Conservation (phyloP, 2,113 vertebrate species). For the Xenopus tropicalis region UCB_Xtro_10.0 CM004451.2:24053001-24053500, state of each 20-base stretch:
- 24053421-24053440: slow-evolving; percentile 10
- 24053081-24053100: slow-evolving; percentile 8
- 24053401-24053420: slow-evolving; percentile 4
- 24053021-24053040: slow-evolving; percentile 28
- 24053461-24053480: too few species aligned
- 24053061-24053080: slow-evolving; percentile 5
- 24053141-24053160: too few species aligned
- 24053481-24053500: too few species aligned
- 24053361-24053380: slow-evolving; percentile 7
- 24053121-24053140: too few species aligned
- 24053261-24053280: slow-evolving; percentile 17
- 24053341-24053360: slow-evolving; percentile 23
- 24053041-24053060: not conserved
- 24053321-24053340: slow-evolving; percentile 11
- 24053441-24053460: not conserved
- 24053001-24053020: not conserved
- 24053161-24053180: too few species aligned
- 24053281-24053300: slow-evolving; percentile 30
- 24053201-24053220: slow-evolving; percentile 12
- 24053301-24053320: slow-evolving; percentile 15
- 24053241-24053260: not conserved
- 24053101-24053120: too few species aligned
- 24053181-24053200: not conserved
- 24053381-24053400: slow-evolving; percentile 1
- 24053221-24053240: not conserved